Conservation (phyloP, 2,113 vertebrate genomes). For the Dipodomys stephensi region DNA sequence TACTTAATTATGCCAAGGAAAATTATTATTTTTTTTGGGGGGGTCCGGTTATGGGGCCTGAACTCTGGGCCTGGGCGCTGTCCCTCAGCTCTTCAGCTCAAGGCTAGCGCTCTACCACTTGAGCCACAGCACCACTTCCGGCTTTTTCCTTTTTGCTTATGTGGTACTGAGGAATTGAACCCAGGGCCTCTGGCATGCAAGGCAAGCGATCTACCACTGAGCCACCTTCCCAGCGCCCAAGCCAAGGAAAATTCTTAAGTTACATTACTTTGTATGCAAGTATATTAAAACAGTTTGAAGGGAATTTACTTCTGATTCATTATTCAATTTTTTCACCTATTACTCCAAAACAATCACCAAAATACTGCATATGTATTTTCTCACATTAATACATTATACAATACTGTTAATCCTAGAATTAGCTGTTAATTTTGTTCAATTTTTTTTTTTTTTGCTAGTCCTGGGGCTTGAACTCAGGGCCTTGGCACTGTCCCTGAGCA, state of each 20-base stretch:
- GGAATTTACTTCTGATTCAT: neutral
- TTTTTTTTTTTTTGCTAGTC: too few relatives aligned
- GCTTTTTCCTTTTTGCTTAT: too few relatives aligned
- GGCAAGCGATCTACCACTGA: too few relatives aligned
- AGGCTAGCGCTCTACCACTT: too few relatives aligned
- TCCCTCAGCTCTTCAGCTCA: too few relatives aligned
- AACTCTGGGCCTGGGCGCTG: too few relatives aligned
- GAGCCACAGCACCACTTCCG: too few relatives aligned
- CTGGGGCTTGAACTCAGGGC: too few relatives aligned
- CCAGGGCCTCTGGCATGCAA: too few relatives aligned
- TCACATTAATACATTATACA: neutral
- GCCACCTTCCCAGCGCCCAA: neutral
- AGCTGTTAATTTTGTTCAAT: neutral
- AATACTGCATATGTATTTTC: conserved; percentile 32
- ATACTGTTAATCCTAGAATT: neutral
- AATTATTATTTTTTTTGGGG: neutral
- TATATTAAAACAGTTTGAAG: neutral
- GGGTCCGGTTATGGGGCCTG: too few relatives aligned
- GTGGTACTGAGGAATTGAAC: too few relatives aligned
- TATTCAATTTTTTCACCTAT: neutral
- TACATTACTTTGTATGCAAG: neutral
- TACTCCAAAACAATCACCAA: conserved; percentile 16
- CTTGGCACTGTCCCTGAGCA: too few relatives aligned
- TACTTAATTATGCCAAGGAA: conserved; percentile 47
- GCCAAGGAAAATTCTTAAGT: conserved; percentile 34